Evolutionary conservation across 2,888 invertebrate species (phyloP).

Genomic region (Strigamia maritima): DNA sequence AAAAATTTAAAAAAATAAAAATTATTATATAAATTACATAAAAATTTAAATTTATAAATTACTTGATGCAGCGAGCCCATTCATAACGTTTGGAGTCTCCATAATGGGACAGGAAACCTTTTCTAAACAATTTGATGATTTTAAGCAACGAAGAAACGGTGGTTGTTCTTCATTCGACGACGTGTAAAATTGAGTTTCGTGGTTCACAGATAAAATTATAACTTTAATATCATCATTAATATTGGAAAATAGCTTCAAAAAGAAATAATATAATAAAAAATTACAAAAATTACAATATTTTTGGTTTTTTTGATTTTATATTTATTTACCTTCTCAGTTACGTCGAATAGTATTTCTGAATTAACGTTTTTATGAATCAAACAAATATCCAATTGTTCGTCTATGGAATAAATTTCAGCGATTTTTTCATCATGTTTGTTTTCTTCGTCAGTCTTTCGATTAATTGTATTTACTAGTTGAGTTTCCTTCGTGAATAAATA

Average conservation of each 20-base stretch:
- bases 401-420: neutral
- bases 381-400: neutral
- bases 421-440: neutral
- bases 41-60: neutral
- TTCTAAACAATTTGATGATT: neutral
- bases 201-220: neutral
- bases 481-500: neutral
- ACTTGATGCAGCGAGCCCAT: neutral
- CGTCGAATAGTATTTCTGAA: neutral
- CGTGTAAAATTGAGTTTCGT: neutral
- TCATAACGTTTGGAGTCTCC: neutral
- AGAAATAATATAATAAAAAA: neutral
- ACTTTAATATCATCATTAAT: neutral
- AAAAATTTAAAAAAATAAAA: neutral
- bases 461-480: neutral
- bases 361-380: neutral
- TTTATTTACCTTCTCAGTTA: neutral
- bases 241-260: neutral
- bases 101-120: neutral
- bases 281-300: neutral
- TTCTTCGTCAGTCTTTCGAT: neutral
- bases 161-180: neutral
- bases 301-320: neutral
- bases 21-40: neutral
- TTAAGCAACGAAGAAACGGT: neutral